Evolutionary conservation across 1,140 invertebrate genomes (phyloP), one percentile per base, ranked within the genome.

Genomic region (Medauroidea extradentata): DNA sequence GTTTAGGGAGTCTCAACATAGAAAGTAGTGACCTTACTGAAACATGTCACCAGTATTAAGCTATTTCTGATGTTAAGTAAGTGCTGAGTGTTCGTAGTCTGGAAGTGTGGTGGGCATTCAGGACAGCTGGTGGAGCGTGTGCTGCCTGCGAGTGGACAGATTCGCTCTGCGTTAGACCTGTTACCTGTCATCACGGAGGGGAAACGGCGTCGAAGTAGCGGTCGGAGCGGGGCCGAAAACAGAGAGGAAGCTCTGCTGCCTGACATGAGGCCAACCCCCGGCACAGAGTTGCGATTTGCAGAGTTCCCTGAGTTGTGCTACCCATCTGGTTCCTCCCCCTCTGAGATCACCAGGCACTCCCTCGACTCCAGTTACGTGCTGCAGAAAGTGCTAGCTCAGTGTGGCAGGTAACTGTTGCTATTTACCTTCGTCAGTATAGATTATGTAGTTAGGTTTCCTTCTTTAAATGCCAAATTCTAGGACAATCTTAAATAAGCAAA

Each of bases 331-430:
- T 81, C 89, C 0, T 84, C 82, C 24, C 89, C 94, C 21, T 75
- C 84, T 44, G 89, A 97, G 75, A 88, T 97, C 16, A 94, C 94
- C 0, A 82, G 84, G 63, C 87, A 94, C 75, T 89, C 84, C 59
- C 78, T 98, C 58, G 95, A 98, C 72, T 86, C 87, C 16, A 88
- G 88, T 52, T 93, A 88, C 71, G 80, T 85, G 7, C 77, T 97
- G 9, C 84, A 92, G 60, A 73, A 76, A 2, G 73, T 91, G 57
- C 66, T 94, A 3, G 67, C 74, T n/a, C 75, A 75, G 57, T 83
- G 87, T 69, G 75, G 79, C 63, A 77, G 81, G 85, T 88, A 74
- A n/a, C n/a, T n/a, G n/a, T n/a, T n/a, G n/a, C n/a, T n/a, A n/a
- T n/a, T n/a, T n/a, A n/a, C n/a, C n/a, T n/a, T n/a, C n/a, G n/a